Evolutionary conservation across 2,113 vertebrate genomes (phyloP).

Genomic region (Coturnix japonica): DNA sequence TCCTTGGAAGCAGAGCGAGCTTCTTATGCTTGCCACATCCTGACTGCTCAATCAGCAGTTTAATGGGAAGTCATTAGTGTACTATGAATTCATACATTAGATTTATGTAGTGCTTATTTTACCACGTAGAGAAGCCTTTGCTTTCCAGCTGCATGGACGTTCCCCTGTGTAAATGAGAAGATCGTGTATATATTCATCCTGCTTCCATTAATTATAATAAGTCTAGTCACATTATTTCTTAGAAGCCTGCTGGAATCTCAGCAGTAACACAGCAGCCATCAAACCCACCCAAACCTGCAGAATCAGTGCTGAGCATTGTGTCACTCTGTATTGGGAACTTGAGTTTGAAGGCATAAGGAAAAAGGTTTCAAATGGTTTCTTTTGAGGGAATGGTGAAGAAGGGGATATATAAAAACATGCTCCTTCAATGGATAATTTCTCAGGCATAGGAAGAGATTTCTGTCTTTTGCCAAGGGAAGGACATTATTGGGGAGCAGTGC

Average conservation of each 20-base stretch:
- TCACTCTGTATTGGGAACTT: background rate
- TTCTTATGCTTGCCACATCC: background rate
- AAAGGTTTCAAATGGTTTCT: background rate
- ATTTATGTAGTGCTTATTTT: background rate
- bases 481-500: rapidly evolving
- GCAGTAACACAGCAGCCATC: background rate
- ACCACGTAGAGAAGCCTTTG: background rate
- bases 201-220: background rate
- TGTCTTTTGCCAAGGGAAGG: background rate
- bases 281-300: background rate
- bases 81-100: background rate
- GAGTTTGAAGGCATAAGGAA: background rate
- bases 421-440: background rate
- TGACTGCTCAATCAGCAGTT: background rate
- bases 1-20: background rate
- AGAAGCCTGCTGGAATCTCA: background rate
- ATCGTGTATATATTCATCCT: background rate
- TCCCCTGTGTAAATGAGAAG: background rate
- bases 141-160: background rate
- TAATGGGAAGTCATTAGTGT: background rate
- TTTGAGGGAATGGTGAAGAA: background rate
- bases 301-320: background rate
- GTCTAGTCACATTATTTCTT: background rate
- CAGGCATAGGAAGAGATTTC: background rate
- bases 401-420: background rate